Base-by-base conservation (phyloP, 1,140 invertebrate species). In the Parasteatoda tepidariorum region DNA sequence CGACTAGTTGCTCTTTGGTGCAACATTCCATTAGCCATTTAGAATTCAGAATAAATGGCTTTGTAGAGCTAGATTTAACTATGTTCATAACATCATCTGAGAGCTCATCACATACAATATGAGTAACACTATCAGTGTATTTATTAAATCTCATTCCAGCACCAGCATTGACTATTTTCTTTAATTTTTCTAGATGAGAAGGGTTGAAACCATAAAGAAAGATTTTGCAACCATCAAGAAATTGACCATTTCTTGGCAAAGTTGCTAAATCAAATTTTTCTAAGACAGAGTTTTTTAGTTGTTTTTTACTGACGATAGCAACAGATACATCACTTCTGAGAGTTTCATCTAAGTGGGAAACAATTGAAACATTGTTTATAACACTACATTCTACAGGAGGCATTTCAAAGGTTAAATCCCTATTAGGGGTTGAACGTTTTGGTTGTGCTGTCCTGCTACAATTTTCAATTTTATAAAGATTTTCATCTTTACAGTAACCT, bases 161-260 rank as follows among this genome's bases (percentile, higher is more conserved):
- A 28, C 94, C 93, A 18, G 92, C 91, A 85, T 96, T 96, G 4
- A 97, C 89, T 24, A 96, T 92, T 85, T 92, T 93, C 57, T 92
- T 91, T 0, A 96, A 87, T 88, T 95, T 96, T 85, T 96, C 95
- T 28, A 92, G 90, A 79, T 92, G 90, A 62, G 89, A 89, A 0
- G 88, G 41, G 6, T 88, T 89, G 86, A 95, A 94, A 57, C 94
- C 94, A 86, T 87, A 92, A 89, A 92, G 76, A 84, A 88, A 90
- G 87, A 95, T 93, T 88, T 93, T 93, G 88, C 94, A 96, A 66
- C 95, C 95, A 89, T 97, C 95, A 57, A 97, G 92, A 87, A 95
- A 95, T 61, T 91, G 89, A 54, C 95, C 95, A 85, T 92, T 92
- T 86, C 90, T 91, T 88, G 94, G 94, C 3, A 92, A 87, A 22